Percentiles rank a stretch among this genome's conserved stretches.
These are phyloP conservation scores for Troides helena DNA, from an alignment of 2,888 invertebrate genomes.

Conservation along the genomic window DNA sequence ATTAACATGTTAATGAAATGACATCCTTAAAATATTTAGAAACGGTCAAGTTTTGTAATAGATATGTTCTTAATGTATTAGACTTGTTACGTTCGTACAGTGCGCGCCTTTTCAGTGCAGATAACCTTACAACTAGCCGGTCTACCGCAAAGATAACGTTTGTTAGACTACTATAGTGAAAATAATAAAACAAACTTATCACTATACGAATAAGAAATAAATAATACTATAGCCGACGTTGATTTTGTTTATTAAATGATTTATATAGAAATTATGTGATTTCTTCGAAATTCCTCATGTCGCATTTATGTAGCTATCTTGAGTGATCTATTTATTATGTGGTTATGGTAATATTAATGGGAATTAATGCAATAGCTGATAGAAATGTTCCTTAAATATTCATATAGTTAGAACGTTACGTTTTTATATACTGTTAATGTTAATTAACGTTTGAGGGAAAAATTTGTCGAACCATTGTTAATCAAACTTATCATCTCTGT, in stretches of 20 bases:
- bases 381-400: too few species aligned
- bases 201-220: slow-evolving; percentile 34
- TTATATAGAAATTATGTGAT: not conserved
- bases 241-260: not conserved
- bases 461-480: too few species aligned
- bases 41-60: slow-evolving; percentile 6
- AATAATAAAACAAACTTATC: slow-evolving; percentile 35
- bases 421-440: too few species aligned
- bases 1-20: too few species aligned
- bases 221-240: not conserved
- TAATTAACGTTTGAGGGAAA: too few species aligned
- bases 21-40: not conserved
- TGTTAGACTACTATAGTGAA: slow-evolving; percentile 42
- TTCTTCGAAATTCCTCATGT: not conserved
- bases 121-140: slow-evolving; percentile 53
- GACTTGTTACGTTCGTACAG: slow-evolving; percentile 27
- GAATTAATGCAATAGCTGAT: too few species aligned
- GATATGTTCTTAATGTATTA: slow-evolving; percentile 10
- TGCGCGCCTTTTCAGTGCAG: slow-evolving; percentile 43
- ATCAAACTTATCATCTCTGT: too few species aligned
- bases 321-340: too few species aligned
- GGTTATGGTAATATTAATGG: too few species aligned
- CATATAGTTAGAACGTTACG: too few species aligned
- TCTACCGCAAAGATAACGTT: slow-evolving; percentile 48
- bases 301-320: not conserved